Conservation (phyloP, 2,888 invertebrate species). For the Tipula lateralis region DNA sequence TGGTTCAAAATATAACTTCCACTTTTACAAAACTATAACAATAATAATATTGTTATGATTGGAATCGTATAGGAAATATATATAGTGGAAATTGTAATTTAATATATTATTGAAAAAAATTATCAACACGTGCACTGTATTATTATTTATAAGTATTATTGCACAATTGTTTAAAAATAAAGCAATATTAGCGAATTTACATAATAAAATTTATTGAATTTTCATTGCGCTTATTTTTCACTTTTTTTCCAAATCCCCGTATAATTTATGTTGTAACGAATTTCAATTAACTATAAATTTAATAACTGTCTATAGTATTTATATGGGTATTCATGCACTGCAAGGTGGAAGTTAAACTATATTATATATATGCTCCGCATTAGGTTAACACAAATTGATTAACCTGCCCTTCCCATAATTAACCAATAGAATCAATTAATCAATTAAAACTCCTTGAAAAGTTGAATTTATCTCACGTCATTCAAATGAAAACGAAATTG, state of each 20-base stretch:
- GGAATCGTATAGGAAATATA: not conserved
- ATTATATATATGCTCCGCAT: not conserved
- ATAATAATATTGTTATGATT: not conserved
- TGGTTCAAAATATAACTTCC: not conserved
- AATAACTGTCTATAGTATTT: not conserved
- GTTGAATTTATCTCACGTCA: not conserved
- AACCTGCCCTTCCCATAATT: constrained; percentile 24
- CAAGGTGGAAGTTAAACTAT: not conserved
- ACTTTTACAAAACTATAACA: not conserved
- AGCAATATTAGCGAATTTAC: not conserved
- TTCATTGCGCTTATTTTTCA: constrained; percentile 7
- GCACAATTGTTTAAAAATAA: not conserved
- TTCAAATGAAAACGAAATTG: not conserved
- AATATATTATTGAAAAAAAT: not conserved
- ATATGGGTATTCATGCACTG: not conserved
- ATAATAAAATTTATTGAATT: constrained; percentile 11
- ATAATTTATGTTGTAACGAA: not conserved
- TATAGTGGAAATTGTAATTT: not conserved
- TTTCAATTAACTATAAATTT: not conserved
- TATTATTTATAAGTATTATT: not conserved
- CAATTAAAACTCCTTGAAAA: constrained; percentile 11
- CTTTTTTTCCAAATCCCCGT: not conserved
- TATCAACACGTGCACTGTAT: not conserved
- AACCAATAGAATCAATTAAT: not conserved
- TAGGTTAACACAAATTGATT: not conserved